phyloP scores from a whole-genome alignment of 2,888 invertebrate genomes.

The Marasmarcha lunaedactyla region DNA sequence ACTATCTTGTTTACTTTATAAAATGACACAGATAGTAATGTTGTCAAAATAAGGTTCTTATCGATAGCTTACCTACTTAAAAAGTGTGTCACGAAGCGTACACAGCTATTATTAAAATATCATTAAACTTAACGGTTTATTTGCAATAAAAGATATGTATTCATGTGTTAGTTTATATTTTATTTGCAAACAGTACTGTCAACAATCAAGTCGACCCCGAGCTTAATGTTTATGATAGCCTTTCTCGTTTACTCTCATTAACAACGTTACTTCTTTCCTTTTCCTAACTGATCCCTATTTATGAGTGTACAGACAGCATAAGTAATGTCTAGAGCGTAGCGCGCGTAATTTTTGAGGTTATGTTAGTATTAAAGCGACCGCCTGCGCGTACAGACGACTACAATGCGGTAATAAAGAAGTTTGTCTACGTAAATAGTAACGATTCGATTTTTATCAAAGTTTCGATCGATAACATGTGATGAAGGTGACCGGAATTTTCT shows the following conservation, averaged over 20 bases:
- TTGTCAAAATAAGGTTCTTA: too few species aligned
- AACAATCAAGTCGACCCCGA: constrained; percentile 21
- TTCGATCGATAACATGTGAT: constrained; percentile 35
- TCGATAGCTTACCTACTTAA: too few species aligned
- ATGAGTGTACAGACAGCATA: constrained; percentile 50
- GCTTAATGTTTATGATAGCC: constrained; percentile 33
- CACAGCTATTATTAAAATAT: too few species aligned
- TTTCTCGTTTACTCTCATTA: constrained; percentile 29
- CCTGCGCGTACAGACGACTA: constrained; percentile 40
- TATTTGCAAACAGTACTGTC: constrained; percentile 1
- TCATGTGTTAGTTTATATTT: not conserved
- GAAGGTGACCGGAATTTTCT: too few species aligned
- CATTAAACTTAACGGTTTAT: too few species aligned
- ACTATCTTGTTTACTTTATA: too few species aligned
- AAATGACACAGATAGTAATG: too few species aligned
- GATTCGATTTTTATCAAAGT: constrained; percentile 15
- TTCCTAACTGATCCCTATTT: constrained; percentile 52
- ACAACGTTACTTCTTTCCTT: constrained; percentile 24
- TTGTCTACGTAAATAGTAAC: not conserved
- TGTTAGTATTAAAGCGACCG: constrained; percentile 61
- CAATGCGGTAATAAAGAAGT: constrained; percentile 17
- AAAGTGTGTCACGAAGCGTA: too few species aligned
- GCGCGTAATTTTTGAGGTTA: constrained; percentile 65
- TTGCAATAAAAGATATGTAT: too few species aligned
- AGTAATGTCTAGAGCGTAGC: constrained; percentile 53